A percentile compares a stretch with the other conserved stretches of the same genome.
These are phyloP conservation scores for Sepioteuthis lessoniana DNA, from an alignment of 2,888 invertebrate genomes.

Conservation along the genomic window DNA sequence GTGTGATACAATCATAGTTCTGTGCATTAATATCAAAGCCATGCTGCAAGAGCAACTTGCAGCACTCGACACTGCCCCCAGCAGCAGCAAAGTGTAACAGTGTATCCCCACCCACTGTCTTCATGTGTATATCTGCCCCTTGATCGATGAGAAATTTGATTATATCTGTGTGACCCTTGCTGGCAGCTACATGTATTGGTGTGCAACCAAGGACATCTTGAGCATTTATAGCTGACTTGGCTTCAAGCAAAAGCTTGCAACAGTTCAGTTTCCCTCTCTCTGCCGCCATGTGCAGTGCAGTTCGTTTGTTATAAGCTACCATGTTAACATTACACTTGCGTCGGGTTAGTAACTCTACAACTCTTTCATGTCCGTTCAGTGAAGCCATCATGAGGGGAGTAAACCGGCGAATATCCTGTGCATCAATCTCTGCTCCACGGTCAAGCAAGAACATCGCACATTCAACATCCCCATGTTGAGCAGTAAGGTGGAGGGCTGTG, in stretches of 20 bases:
- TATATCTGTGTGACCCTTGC: constrained; percentile 65
- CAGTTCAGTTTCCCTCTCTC: constrained; percentile 65
- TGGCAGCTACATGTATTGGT: constrained; percentile 70
- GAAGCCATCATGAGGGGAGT: constrained; percentile 74
- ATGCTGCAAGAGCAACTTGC: constrained; percentile 59
- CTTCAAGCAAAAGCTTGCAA: constrained; percentile 63
- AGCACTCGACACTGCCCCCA: constrained; percentile 66
- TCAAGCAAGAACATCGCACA: constrained; percentile 65
- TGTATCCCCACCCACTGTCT: constrained; percentile 64
- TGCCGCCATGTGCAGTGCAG: constrained; percentile 70
- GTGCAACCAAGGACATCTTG: constrained; percentile 69
- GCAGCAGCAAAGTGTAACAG: constrained; percentile 70
- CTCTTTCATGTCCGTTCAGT: constrained; percentile 66
- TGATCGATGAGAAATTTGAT: constrained; percentile 65
- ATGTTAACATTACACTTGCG: constrained; percentile 68
- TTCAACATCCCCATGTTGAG: constrained; percentile 66
- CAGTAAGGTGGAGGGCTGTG: constrained; percentile 68
- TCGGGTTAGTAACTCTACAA: constrained; percentile 65
- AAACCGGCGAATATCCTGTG: constrained; percentile 70
- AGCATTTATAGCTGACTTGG: constrained; percentile 65
- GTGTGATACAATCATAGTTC: constrained; percentile 67
- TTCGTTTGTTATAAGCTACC: constrained; percentile 68
- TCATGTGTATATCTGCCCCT: constrained; percentile 62
- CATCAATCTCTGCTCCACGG: constrained; percentile 70
- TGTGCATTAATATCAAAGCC: constrained; percentile 64